Conservation (phyloP, 1,140 invertebrate species). For the Atta colombica region DNA sequence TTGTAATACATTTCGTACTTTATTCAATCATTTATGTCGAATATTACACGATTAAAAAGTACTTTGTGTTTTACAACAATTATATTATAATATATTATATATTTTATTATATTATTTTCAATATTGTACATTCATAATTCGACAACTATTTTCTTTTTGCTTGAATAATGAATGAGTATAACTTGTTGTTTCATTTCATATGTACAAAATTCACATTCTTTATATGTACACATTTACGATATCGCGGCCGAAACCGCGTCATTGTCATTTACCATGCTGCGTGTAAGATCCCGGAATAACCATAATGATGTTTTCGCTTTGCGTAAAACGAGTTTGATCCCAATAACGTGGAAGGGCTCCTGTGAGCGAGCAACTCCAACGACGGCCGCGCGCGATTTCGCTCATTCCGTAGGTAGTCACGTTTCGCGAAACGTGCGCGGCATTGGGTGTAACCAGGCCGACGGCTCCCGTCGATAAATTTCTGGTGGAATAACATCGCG, state of each 20-base stretch:
- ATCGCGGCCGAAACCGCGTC: background rate
- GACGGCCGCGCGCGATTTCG: conserved; percentile 60
- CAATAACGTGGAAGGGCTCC: conserved; percentile 48
- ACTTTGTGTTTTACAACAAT: background rate
- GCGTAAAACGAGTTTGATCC: conserved; percentile 43
- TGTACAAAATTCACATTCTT: background rate
- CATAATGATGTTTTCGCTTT: conserved; percentile 35
- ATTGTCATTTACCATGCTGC: conserved; percentile 38
- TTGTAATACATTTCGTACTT: background rate
- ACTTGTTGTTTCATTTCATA: background rate
- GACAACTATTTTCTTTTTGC: too few species aligned
- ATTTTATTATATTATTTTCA: background rate
- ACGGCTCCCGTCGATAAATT: conserved; percentile 71
- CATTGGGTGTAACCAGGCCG: conserved; percentile 56
- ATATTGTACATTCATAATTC: background rate
- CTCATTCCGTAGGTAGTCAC: conserved; percentile 70
- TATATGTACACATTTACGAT: background rate
- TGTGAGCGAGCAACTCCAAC: conserved; percentile 57
- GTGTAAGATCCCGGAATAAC: conserved; percentile 52
- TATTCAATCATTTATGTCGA: background rate
- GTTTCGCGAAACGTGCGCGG: conserved; percentile 74
- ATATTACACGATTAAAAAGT: background rate
- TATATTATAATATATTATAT: background rate
- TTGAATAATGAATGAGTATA: too few species aligned
- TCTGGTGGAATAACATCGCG: conserved; percentile 66